These are phyloP conservation scores for Masticophis lateralis DNA, from an alignment of 2,797 vertebrate genomes.

Conservation along the genomic window DNA sequence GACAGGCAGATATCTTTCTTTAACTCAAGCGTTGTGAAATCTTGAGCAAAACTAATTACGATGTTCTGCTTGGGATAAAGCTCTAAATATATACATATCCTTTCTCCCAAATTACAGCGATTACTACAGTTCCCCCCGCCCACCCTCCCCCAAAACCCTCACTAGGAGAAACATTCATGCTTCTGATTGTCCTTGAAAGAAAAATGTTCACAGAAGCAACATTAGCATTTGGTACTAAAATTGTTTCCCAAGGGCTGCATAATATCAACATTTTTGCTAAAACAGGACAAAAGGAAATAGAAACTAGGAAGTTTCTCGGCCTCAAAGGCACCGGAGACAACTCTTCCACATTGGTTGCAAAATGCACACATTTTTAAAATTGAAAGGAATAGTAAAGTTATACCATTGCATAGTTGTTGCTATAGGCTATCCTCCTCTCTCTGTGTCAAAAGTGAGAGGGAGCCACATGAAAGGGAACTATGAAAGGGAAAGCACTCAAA, in stretches of 20 bases:
- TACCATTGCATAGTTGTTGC: not conserved
- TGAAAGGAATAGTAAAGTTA: not conserved
- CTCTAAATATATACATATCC: not conserved
- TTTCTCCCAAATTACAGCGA: not conserved
- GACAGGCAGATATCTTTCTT: not conserved
- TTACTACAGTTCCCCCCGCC: not conserved
- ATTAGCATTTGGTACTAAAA: not conserved
- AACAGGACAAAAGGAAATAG: slow-evolving; percentile 1
- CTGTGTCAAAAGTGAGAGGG: not conserved
- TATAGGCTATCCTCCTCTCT: not conserved
- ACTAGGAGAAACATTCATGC: not conserved
- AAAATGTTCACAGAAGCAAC: not conserved
- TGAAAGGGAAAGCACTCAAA: not conserved
- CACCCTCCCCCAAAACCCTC: too few relatives aligned
- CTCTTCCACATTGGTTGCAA: rapidly evolving
- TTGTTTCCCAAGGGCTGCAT: not conserved
- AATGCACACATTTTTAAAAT: not conserved
- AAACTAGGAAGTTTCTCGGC: not conserved
- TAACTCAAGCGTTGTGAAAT: not conserved
- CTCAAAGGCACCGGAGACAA: not conserved
- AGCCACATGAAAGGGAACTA: not conserved
- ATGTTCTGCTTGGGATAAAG: not conserved
- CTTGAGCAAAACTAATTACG: not conserved
- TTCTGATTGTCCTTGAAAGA: not conserved
- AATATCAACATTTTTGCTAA: not conserved